Conservation (phyloP, 2,888 invertebrate genomes). For the Polydrusus pterygomalis region DNA sequence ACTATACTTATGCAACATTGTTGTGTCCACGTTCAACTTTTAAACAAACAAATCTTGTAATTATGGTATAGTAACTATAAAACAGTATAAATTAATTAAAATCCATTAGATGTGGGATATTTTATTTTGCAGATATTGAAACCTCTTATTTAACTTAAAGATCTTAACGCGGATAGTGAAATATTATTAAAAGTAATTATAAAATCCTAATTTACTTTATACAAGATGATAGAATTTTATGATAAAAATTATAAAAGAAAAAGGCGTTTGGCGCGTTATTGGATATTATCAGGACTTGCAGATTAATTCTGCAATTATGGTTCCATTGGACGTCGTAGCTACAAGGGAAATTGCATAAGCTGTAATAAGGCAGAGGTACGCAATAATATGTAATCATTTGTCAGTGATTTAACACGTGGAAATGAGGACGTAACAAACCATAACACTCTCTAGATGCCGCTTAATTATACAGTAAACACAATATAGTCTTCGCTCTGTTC, state of each 20-base stretch:
- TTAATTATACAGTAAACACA: constrained; percentile 65
- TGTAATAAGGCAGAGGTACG: constrained; percentile 56
- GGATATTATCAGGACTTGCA: constrained; percentile 51
- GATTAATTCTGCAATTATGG: constrained; percentile 55
- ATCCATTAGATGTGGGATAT: not conserved
- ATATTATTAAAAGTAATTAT: constrained; percentile 47
- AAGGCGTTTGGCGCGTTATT: constrained; percentile 46
- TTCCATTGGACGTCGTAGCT: constrained; percentile 50
- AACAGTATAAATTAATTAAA: not conserved
- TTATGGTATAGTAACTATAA: not conserved
- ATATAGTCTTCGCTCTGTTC: constrained; percentile 60
- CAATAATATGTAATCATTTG: constrained; percentile 59
- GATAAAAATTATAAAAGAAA: constrained; percentile 43
- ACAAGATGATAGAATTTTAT: constrained; percentile 35
- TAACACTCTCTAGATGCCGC: constrained; percentile 60
- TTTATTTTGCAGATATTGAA: constrained; percentile 29
- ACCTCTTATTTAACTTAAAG: constrained; percentile 27
- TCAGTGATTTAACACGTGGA: constrained; percentile 58
- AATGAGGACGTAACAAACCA: constrained; percentile 63
- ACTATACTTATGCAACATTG: too few species aligned
- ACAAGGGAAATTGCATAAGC: constrained; percentile 57
- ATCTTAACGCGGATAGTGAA: constrained; percentile 41
- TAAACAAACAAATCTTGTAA: too few species aligned
- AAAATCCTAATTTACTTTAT: constrained; percentile 45
- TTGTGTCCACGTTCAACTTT: too few species aligned